These are phyloP conservation scores for Cephonodes hylas DNA, from an alignment of 2,888 invertebrate genomes.

Conservation along the genomic window DNA sequence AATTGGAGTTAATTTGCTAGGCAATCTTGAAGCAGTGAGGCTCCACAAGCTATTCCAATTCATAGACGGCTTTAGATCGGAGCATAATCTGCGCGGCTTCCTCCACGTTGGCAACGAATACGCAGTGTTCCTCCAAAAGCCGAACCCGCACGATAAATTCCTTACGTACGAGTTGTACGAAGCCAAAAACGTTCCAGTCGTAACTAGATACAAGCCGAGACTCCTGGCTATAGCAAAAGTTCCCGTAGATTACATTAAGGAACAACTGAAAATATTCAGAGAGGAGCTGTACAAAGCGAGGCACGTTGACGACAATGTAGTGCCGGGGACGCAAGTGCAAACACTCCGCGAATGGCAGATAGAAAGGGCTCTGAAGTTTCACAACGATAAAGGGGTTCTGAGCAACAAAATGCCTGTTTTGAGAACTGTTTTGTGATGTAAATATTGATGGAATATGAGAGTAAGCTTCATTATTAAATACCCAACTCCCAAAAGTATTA, in stretches of 20 bases:
- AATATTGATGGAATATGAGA: neutral
- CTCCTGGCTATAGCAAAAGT: constrained; percentile 62
- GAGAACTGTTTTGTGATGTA: constrained; percentile 37
- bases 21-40: constrained; percentile 39
- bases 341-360: constrained; percentile 72
- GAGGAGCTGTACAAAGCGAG: constrained; percentile 58
- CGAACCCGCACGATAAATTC: constrained; percentile 56
- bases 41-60: constrained; percentile 63
- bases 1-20: neutral
- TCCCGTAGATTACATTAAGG: constrained; percentile 59
- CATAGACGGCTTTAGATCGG: constrained; percentile 60
- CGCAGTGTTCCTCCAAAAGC: constrained; percentile 54
- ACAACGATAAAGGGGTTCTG: constrained; percentile 30
- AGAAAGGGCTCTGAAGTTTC: constrained; percentile 42
- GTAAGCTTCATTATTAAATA: neutral
- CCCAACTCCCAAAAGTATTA: too few species aligned
- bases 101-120: constrained; percentile 68
- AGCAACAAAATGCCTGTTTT: constrained; percentile 42
- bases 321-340: constrained; percentile 64
- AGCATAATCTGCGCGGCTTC: constrained; percentile 54
- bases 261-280: constrained; percentile 54
- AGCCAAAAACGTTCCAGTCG: constrained; percentile 48
- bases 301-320: constrained; percentile 49
- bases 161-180: constrained; percentile 67
- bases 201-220: constrained; percentile 45